Evolutionary conservation across 2,797 vertebrate species (phyloP).

Genomic region (Caiman crocodilus): DNA sequence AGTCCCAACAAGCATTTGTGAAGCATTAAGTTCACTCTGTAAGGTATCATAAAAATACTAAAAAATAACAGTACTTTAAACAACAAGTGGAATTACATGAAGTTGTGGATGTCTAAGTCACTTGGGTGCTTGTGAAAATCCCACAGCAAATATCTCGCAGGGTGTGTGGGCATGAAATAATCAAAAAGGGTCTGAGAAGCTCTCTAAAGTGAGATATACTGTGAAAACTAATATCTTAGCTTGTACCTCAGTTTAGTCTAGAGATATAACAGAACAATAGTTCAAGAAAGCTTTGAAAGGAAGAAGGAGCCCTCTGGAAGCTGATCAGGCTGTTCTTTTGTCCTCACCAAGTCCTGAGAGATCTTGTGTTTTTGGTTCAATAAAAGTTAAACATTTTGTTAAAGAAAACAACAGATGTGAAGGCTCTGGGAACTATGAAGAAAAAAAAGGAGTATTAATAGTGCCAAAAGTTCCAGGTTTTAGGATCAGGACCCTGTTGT

Average conservation of each 20-base stretch:
- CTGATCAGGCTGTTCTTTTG: not conserved
- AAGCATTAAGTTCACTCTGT: too few relatives aligned
- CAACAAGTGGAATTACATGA: not conserved
- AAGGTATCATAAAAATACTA: not conserved
- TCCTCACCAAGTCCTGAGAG: not conserved
- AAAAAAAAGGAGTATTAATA: conserved; percentile 21
- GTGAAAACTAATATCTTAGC: conserved; percentile 7
- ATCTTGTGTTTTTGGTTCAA: not conserved
- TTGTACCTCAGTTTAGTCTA: not conserved
- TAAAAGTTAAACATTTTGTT: not conserved
- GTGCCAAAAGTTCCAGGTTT: not conserved
- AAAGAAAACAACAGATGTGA: not conserved
- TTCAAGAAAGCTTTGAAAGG: not conserved
- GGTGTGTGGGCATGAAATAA: not conserved
- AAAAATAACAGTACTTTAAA: not conserved
- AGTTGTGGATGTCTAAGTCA: conserved; percentile 31
- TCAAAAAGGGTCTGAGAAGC: not conserved
- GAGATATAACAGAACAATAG: not conserved
- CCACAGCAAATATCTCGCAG: not conserved
- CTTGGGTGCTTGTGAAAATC: conserved; percentile 13
- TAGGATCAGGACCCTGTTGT: not conserved
- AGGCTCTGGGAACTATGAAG: conserved; percentile 8
- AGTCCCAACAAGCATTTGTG: too few relatives aligned
- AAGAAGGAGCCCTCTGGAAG: not conserved
- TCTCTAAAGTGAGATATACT: not conserved